Base-by-base conservation (phyloP, 2,797 vertebrate genomes). In the Sebastolobus alascanus region DNA sequence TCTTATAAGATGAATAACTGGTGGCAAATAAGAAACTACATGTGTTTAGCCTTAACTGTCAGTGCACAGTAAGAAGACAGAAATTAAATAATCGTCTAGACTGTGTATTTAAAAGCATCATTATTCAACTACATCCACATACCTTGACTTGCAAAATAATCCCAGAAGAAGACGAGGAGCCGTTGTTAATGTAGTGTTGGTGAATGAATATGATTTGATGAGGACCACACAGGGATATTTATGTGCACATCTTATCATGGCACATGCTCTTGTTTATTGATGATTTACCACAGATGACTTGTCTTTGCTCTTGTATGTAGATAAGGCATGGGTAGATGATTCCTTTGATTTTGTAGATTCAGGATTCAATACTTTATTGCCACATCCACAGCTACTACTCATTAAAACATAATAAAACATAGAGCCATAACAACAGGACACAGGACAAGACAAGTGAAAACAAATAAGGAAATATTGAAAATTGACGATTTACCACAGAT, bases 181-280 rank as follows among this genome's bases (percentile, higher is more conserved):
- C 1, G 10, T 33, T 54, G 25, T 43, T 38, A 8, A 6, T 54
- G 35, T 5, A 10, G 66, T 6, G 22, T 9, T 22, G 59, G 13
- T 65, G 59, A 63, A 31, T 65, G 58, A 63, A 31, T 22, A 6
- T 65, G 52, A 60, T 29, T 16, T 14, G 13, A 33, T 52, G 29
- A 38, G 43, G 37, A 25, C 37, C 55, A 58, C 37, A 18, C 7
- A 31, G 18, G 4, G 29, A 63, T 73, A 73, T 82, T 85, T 85
- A 79, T 81, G 4, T 58, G 38, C 50, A 31, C 14, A 2, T 75
- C 35, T 67, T 78, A 75, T 81, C 58, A 35, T 33, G 31, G 31
- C 31, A 33, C 5, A 7, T 50, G 31, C 0, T 67, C 40, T 37
- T 79, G 8, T 16, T 68, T n/a, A 55, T 31, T 61, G 52, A 70